Evolutionary conservation across 2,888 invertebrate species (phyloP), one percentile per base, ranked within the genome.

Genomic region (Erpobdella octoculata): DNA sequence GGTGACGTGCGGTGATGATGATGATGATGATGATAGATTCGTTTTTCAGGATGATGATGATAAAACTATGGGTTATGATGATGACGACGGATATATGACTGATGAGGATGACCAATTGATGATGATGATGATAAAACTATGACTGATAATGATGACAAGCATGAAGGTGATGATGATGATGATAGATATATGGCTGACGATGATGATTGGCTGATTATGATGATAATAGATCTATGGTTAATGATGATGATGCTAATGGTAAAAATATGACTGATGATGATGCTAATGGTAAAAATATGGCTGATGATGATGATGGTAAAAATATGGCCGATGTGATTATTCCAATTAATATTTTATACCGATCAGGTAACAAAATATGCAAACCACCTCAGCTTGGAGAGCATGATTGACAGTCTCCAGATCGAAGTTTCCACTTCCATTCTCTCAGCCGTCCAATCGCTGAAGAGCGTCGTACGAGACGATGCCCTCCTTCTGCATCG

Each of bases 351-450:
- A n/a, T 46, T 46, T 46, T 46, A 46, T 46, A n/a, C n/a, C 4
- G 21, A 18, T 8, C 53, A 53, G 53, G 53, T 53, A 28, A 53
- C 53, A 53, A 53, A 53, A 21, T 75, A 81, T 80, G 73, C 78
- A 18, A 77, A 78, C 70, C 78, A 80, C 36, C 71, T 79, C 1
- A 78, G 79, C 77, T 72, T 78, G 53, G 78, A 80, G 74, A 79
- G 81, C 73, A 78, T 79, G 78, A 72, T 78, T 48, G 78, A 80
- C 75, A 79, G 80, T 73, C 65, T 80, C 4, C 80, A 80, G 70
- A 18, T 80, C 21, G 81, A 81, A 72, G 79, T 80, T 79, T 81
- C 81, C 3, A 75, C 80, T 2, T 76, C 71, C 36, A 76, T 79
- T 0, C 73, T 79, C 31, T 74, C 74, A 62, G 74, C 78, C n/a